Conservation (phyloP, 2,113 vertebrate genomes). For the Gasterosteus nipponicus region DNA sequence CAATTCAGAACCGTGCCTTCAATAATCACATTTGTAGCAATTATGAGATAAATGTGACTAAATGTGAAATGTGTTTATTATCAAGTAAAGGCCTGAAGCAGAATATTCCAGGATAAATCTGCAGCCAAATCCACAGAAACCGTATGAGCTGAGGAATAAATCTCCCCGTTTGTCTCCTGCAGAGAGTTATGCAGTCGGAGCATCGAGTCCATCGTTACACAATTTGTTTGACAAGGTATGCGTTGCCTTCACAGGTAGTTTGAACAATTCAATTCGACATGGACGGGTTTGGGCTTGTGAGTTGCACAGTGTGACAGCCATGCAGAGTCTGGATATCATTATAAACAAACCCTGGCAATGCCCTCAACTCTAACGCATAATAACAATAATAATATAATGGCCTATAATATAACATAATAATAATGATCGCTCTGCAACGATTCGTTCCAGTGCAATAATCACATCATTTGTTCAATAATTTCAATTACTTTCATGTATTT, state of each 20-base stretch:
- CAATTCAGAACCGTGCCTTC: background rate
- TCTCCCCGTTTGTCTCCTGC: slow-evolving; percentile 16
- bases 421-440: background rate
- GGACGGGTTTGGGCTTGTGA: slow-evolving; percentile 44
- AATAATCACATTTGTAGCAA: background rate
- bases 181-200: background rate
- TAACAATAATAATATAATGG: slow-evolving; percentile 1
- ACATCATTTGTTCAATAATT: background rate
- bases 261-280: slow-evolving; percentile 53
- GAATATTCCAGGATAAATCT: background rate
- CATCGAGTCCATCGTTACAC: slow-evolving; percentile 34
- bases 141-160: background rate
- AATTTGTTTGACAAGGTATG: slow-evolving; percentile 61
- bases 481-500: background rate
- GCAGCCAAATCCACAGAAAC: slow-evolving; percentile 4
- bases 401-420: slow-evolving; percentile 3
- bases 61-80: background rate
- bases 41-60: background rate
- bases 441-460: slow-evolving; percentile 11
- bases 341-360: background rate
- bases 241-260: slow-evolving; percentile 48
- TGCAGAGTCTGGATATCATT: slow-evolving; percentile 37
- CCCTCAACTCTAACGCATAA: background rate
- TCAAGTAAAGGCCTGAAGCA: background rate
- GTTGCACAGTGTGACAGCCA: slow-evolving; percentile 42